These are phyloP conservation scores for Neosilurus mollespiculum DNA, from an alignment of 2,797 vertebrate species.

Conservation along the genomic window DNA sequence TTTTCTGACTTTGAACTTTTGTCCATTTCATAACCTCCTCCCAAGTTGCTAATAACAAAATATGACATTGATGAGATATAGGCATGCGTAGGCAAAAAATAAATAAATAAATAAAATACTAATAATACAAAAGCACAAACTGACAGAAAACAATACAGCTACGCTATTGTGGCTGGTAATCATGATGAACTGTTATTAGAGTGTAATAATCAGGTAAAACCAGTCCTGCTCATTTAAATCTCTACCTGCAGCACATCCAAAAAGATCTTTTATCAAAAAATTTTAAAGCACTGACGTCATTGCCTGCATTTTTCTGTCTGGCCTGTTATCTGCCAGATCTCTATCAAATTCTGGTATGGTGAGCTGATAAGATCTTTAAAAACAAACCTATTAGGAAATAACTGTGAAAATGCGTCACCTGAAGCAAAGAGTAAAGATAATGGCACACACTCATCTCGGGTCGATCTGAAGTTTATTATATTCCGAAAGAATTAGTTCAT, in stretches of 20 bases:
- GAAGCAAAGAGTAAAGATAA: background rate
- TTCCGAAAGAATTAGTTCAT: background rate
- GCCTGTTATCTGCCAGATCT: background rate
- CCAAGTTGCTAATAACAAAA: too few relatives aligned
- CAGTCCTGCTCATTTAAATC: background rate
- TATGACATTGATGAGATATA: too few relatives aligned
- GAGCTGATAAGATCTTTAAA: conserved; percentile 5
- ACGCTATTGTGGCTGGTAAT: too few relatives aligned
- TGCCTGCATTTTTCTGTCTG: background rate
- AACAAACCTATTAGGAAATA: background rate
- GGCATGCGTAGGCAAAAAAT: too few relatives aligned
- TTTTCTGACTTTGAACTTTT: too few relatives aligned
- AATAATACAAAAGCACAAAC: too few relatives aligned
- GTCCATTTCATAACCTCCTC: too few relatives aligned
- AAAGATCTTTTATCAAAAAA: background rate
- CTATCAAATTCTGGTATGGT: background rate
- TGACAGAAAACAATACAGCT: too few relatives aligned
- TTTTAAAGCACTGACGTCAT: background rate
- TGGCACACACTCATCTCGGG: background rate
- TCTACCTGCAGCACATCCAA: background rate
- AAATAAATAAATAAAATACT: too few relatives aligned
- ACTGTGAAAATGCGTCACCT: too few relatives aligned
- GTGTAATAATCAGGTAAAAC: background rate
- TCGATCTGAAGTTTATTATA: background rate
- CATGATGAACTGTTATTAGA: too few relatives aligned